phyloP scores from a whole-genome alignment of 2,888 invertebrate genomes.

The Steinernema hermaphroditum region DNA sequence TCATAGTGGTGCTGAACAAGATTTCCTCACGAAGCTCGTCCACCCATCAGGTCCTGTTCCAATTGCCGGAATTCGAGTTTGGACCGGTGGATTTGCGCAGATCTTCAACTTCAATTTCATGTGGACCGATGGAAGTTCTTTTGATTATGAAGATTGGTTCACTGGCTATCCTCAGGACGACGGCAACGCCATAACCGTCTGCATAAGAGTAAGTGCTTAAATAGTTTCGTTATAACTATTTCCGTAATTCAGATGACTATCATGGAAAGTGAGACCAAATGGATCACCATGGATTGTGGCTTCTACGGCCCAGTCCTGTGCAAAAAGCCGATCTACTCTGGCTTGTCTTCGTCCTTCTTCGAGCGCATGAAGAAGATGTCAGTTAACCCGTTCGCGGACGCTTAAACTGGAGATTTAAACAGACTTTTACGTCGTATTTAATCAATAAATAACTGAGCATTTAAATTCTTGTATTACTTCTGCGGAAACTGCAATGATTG shows the following conservation, averaged over 20 bases:
- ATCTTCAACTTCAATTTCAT: neutral
- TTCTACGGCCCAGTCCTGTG: neutral
- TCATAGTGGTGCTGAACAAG: neutral
- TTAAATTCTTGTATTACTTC: too few species aligned
- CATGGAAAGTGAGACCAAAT: neutral
- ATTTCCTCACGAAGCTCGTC: too few species aligned
- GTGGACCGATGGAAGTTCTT: conserved; percentile 2
- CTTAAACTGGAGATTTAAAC: neutral
- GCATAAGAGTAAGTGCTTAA: neutral
- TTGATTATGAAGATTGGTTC: neutral
- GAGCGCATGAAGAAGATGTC: conserved; percentile 24
- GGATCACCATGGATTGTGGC: conserved; percentile 1
- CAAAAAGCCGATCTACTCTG: neutral
- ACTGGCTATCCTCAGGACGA: conserved; percentile 3
- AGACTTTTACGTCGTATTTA: neutral
- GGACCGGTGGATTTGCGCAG: neutral
- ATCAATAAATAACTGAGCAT: neutral
- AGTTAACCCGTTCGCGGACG: conserved; percentile 1
- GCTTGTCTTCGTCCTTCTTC: conserved; percentile 4
- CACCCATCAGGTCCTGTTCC: too few species aligned
- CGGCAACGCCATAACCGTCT: neutral
- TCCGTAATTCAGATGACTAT: neutral
- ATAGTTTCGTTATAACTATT: neutral
- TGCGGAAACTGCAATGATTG: too few species aligned
- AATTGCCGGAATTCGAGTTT: neutral